phyloP scores from a whole-genome alignment of 1,140 invertebrate genomes.

The Planococcus citri region DNA sequence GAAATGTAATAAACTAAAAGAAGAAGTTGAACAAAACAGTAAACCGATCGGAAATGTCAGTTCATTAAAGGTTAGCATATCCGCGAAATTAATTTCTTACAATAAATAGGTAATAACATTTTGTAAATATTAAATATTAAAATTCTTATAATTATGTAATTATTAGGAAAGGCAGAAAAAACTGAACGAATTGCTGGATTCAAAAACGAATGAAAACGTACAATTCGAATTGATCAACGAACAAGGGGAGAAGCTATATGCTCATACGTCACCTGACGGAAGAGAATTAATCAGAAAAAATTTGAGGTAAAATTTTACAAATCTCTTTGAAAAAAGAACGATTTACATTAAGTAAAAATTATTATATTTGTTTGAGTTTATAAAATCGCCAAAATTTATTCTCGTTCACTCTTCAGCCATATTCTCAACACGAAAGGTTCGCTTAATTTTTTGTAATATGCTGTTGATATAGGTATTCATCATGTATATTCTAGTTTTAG shows the following conservation, averaged over 20 bases:
- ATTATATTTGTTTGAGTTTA: neutral
- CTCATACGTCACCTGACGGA: slow-evolving; percentile 84
- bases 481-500: slow-evolving; percentile 11
- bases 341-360: too few species aligned
- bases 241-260: slow-evolving; percentile 80
- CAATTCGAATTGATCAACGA: slow-evolving; percentile 76
- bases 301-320: slow-evolving; percentile 40
- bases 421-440: neutral
- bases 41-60: slow-evolving; percentile 77
- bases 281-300: slow-evolving; percentile 82
- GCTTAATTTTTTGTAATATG: neutral
- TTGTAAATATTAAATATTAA: too few species aligned
- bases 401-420: neutral
- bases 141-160: too few species aligned
- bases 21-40: slow-evolving; percentile 60
- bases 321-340: neutral
- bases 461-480: slow-evolving; percentile 10
- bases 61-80: slow-evolving; percentile 43
- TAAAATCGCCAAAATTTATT: neutral
- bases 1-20: slow-evolving; percentile 56
- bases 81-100: too few species aligned
- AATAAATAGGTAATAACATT: too few species aligned
- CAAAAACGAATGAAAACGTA: slow-evolving; percentile 63
- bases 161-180: slow-evolving; percentile 64
- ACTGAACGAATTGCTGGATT: slow-evolving; percentile 66